A percentile compares a stretch with the other conserved stretches of the same genome.
Conservation (phyloP, 2,113 vertebrate genomes). For the Anser brachyrhynchus region DNA sequence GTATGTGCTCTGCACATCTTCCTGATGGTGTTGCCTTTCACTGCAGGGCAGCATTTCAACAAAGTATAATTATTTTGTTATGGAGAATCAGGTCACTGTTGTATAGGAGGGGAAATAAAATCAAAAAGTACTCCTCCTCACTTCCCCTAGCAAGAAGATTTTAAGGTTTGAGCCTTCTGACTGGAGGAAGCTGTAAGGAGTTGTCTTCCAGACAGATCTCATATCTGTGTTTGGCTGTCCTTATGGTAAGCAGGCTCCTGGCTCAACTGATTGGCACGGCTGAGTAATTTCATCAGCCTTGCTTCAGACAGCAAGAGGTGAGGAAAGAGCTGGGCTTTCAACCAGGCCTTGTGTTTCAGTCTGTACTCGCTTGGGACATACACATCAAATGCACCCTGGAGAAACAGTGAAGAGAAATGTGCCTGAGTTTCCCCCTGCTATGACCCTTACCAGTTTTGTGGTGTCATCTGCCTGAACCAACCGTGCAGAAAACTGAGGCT, state of each 20-base stretch:
- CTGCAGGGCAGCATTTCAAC: not conserved
- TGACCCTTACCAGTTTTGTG: not conserved
- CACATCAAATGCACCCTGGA: not conserved
- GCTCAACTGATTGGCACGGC: not conserved
- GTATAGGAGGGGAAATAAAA: not conserved
- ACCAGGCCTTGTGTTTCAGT: not conserved
- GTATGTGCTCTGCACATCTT: not conserved
- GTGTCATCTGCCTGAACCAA: not conserved
- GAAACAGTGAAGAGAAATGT: not conserved
- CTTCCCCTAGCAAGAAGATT: not conserved
- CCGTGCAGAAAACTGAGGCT: not conserved
- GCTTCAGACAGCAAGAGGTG: not conserved
- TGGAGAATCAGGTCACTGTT: not conserved
- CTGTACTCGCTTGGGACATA: not conserved
- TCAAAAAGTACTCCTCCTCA: not conserved
- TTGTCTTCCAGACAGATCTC: not conserved
- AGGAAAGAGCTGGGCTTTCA: not conserved
- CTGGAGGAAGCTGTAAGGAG: not conserved
- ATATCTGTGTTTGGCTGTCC: not conserved
- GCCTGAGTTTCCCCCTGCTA: not conserved
- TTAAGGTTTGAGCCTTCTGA: not conserved
- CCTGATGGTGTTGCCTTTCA: not conserved
- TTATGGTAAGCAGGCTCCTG: fast-evolving
- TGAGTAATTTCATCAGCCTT: not conserved
- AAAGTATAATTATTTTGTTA: not conserved